Evolutionary conservation across 1,140 invertebrate species (phyloP), one percentile per base, ranked within the genome.

Genomic region (Araneus ventricosus): DNA sequence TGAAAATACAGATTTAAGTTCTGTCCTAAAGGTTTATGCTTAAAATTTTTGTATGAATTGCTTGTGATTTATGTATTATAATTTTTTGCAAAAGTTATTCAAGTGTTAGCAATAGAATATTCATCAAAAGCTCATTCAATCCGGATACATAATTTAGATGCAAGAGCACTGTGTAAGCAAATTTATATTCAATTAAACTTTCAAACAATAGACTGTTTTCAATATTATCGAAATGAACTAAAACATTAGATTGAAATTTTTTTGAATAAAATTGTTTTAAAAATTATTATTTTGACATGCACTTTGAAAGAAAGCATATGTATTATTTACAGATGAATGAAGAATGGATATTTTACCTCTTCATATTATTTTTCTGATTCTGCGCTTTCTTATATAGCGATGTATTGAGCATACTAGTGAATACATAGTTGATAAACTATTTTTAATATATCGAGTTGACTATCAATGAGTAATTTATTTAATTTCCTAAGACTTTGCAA

Each of bases 251-350:
- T 1, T 75, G 3, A 20, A 75, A 20, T 75, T 34, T 37, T 75
- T 34, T 34, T 75, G 67, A 14, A 75, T 14, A 37, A 75, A 75
- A 34, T 34, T 22, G 20, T 22, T 75, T 34, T 17, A 37, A 75
- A 37, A 75, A 20, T 75, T 20, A 75, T 34, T 34, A 37, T 75
- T 37, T 17, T 75, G 70, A 75, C 34, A 75, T 75, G 34, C 30
- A 70, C 6, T 75, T 22, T 34, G 27, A 75, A 75, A 75, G 4
- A 75, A 37, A 34, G 20, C 20, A 3, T 20, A 75, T 75, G 70
- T 30, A 37, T 75, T 75, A 75, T 75, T 75, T 75, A 75, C 70
- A 75, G 70, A 75, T 75, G 70, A 75, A 63, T 20, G 20, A 75
- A 75, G 17, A 75, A 75, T 10, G 30, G 34, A 5, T 37, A 17